These are phyloP conservation scores for Drosophila melanogaster DNA, from an alignment of 1,140 invertebrate species.

Conservation along the genomic window DNA sequence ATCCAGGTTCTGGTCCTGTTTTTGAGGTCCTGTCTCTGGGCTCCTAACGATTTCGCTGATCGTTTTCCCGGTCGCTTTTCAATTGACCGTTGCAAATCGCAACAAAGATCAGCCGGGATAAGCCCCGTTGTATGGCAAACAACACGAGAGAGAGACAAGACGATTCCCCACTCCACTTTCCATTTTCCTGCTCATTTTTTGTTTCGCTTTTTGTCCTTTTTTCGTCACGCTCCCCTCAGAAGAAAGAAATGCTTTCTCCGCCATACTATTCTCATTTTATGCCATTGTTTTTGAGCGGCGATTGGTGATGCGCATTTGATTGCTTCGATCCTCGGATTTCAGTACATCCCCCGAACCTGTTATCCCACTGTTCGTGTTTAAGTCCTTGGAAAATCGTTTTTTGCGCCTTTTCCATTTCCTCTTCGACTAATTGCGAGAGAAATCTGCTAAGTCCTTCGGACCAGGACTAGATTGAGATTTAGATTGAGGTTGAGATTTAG, in stretches of 20 bases:
- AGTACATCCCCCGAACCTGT: constrained; percentile 7
- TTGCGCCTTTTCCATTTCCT: constrained; percentile 50
- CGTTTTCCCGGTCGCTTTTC: constrained; percentile 76
- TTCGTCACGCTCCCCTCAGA: constrained; percentile 37
- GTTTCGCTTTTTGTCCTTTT: constrained; percentile 48
- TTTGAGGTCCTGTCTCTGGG: constrained; percentile 29
- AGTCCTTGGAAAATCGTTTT: constrained; percentile 75
- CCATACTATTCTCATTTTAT: constrained; percentile 16
- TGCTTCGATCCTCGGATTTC: constrained; percentile 40
- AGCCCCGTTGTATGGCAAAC: constrained; percentile 68
- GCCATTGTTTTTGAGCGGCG: constrained; percentile 48
- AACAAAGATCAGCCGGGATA: constrained; percentile 82
- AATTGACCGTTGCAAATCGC: constrained; percentile 81
- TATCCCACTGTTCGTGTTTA: constrained; percentile 56
- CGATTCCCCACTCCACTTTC: constrained; percentile 18
- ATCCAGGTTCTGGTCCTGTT: constrained; percentile 11
- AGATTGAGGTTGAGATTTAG: constrained; percentile 17
- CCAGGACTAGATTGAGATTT: constrained; percentile 21
- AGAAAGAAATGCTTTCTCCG: constrained; percentile 22
- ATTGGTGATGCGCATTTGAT: constrained; percentile 82
- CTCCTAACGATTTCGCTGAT: constrained; percentile 51
- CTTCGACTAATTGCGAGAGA: constrained; percentile 78
- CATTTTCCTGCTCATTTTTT: constrained; percentile 29
- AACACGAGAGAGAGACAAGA: not conserved
- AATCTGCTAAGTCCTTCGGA: constrained; percentile 61